A percentile compares a stretch with the other conserved stretches of the same genome.
phyloP scores from a whole-genome alignment of 53 echinoderm and acorn worm species.

The Zoroaster sp. region DNA sequence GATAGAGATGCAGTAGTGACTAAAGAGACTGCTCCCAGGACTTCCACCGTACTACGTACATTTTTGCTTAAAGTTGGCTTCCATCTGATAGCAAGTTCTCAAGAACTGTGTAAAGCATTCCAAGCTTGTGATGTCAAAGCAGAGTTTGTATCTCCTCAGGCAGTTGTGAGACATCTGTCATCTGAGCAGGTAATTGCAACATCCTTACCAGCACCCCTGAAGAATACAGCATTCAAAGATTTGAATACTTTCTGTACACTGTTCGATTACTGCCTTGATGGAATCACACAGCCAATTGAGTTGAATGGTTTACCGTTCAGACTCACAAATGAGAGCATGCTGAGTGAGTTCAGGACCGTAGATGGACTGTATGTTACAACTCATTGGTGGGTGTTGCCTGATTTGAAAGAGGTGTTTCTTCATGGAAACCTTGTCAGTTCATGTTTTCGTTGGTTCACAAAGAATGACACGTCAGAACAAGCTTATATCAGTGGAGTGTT shows the following conservation, averaged over 20 bases:
- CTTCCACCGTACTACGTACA: not conserved
- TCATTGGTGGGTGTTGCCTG: not conserved
- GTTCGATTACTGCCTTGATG: constrained; percentile 38
- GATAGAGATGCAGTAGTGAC: not conserved
- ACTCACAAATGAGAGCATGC: constrained; percentile 33
- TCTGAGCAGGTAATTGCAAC: not conserved
- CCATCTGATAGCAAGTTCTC: not conserved
- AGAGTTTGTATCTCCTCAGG: constrained; percentile 14
- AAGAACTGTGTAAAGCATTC: not conserved
- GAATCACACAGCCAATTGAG: not conserved
- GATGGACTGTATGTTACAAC: constrained; percentile 14
- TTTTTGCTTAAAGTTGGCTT: constrained; percentile 28
- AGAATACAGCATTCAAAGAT: not conserved
- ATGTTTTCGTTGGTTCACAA: not conserved
- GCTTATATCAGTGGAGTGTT: constrained; percentile 27
- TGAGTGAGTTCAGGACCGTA: constrained; percentile 8
- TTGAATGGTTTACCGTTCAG: constrained; percentile 48
- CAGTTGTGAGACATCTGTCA: constrained; percentile 38
- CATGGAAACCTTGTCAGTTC: not conserved
- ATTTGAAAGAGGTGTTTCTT: constrained; percentile 17
- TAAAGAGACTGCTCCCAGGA: not conserved
- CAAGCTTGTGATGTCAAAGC: not conserved
- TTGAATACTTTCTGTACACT: not conserved
- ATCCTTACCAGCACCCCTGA: not conserved
- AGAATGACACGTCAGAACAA: not conserved